Evolutionary conservation across 2,797 vertebrate genomes (phyloP).

Genomic region (Sebastes taczanowskii): DNA sequence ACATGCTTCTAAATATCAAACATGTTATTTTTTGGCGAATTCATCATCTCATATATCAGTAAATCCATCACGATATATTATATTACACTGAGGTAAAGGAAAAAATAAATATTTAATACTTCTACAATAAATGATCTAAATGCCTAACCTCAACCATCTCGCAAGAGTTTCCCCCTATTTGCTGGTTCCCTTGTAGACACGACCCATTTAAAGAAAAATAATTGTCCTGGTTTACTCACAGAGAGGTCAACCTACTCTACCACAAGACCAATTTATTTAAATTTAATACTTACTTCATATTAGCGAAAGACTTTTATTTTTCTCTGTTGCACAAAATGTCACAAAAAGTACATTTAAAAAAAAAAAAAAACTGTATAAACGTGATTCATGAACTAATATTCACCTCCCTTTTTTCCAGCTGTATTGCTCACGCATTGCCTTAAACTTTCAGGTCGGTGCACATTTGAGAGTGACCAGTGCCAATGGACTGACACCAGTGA

Average conservation of each 20-base stretch:
- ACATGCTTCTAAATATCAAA: too few species aligned
- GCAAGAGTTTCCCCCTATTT: too few species aligned
- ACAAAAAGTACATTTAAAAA: background rate
- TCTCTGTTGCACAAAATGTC: background rate
- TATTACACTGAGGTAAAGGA: too few species aligned
- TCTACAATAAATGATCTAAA: too few species aligned
- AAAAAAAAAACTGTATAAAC: background rate
- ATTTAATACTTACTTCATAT: background rate
- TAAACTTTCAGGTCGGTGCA: constrained; percentile 73
- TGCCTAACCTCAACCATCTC: too few species aligned
- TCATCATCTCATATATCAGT: too few species aligned
- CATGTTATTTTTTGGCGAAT: too few species aligned
- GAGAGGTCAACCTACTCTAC: background rate
- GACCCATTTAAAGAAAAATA: background rate
- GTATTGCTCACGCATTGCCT: background rate
- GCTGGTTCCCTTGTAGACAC: too few species aligned
- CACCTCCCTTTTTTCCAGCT: background rate
- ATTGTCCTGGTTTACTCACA: background rate
- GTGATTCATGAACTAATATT: background rate
- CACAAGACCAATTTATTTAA: background rate
- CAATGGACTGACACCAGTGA: constrained; percentile 72
- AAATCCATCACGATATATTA: too few species aligned
- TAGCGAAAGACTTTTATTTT: background rate
- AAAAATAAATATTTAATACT: too few species aligned
- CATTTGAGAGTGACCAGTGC: constrained; percentile 80